Evolutionary conservation across 1,140 invertebrate species (phyloP).

Genomic region (Cryptotermes secundus): DNA sequence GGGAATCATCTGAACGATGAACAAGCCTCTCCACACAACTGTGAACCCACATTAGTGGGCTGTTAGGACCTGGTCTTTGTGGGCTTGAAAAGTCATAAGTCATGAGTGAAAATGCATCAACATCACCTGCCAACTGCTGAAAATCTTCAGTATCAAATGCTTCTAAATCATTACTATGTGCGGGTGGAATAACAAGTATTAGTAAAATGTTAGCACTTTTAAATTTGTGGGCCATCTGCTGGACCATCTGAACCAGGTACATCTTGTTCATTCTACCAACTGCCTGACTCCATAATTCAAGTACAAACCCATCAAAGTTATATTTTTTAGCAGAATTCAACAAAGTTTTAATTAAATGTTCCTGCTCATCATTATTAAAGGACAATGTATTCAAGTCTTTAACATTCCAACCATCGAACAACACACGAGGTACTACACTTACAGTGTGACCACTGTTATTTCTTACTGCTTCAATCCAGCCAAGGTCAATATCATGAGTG

Average conservation of each 20-base stretch:
- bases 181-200: constrained; percentile 85
- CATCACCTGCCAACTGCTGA: constrained; percentile 69
- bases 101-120: constrained; percentile 89
- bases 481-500: constrained; percentile 76
- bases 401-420: constrained; percentile 83
- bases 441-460: constrained; percentile 39
- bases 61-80: constrained; percentile 83
- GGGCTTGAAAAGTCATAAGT: constrained; percentile 91
- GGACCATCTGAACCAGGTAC: constrained; percentile 61
- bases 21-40: constrained; percentile 73
- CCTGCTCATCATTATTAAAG: constrained; percentile 57
- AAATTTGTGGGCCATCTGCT: constrained; percentile 53
- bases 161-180: constrained; percentile 58
- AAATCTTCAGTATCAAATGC: constrained; percentile 78
- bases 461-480: constrained; percentile 76
- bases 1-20: constrained; percentile 58
- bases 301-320: constrained; percentile 80
- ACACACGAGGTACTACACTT: constrained; percentile 76
- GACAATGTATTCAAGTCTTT: constrained; percentile 67
- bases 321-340: constrained; percentile 60
- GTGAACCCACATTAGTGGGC: constrained; percentile 80
- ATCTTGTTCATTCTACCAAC: constrained; percentile 63
- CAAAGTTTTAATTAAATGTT: constrained; percentile 59
- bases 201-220: constrained; percentile 59
- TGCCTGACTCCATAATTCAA: constrained; percentile 88